A percentile compares a stretch with the other conserved stretches of the same genome.
These are phyloP conservation scores for Ditula angustiorana DNA, from an alignment of 2,888 invertebrate genomes.

Conservation along the genomic window DNA sequence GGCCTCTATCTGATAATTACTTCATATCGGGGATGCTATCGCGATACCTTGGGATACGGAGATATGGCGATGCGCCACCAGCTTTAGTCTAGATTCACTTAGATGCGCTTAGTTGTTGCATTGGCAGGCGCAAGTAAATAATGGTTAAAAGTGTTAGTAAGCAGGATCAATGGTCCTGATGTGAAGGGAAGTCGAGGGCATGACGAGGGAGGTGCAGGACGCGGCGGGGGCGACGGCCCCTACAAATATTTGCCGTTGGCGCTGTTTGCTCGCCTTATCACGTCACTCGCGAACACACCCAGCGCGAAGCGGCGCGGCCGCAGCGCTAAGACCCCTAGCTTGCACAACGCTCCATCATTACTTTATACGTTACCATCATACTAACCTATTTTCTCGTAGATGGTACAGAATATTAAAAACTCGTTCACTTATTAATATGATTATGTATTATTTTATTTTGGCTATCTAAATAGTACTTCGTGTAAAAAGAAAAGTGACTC, in stretches of 20 bases:
- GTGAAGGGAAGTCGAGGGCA: slow-evolving; percentile 27
- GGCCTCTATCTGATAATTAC: slow-evolving; percentile 80
- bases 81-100: slow-evolving; percentile 14
- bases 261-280: slow-evolving; percentile 72
- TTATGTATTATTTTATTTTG: no score
- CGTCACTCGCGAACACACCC: slow-evolving; percentile 65
- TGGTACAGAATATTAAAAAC: neutral
- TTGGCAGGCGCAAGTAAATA: neutral
- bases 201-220: slow-evolving; percentile 43
- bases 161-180: slow-evolving; percentile 2
- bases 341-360: slow-evolving; percentile 43
- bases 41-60: slow-evolving; percentile 65
- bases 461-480: neutral
- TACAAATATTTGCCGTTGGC: slow-evolving; percentile 71
- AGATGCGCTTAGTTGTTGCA: neutral
- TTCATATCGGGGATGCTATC: slow-evolving; percentile 76
- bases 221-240: slow-evolving; percentile 55
- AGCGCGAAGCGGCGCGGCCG: slow-evolving; percentile 46
- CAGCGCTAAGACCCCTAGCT: slow-evolving; percentile 39
- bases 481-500: slow-evolving; percentile 10
- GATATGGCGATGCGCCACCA: slow-evolving; percentile 54
- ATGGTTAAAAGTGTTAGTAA: neutral
- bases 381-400: neutral
- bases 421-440: neutral
- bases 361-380: slow-evolving; percentile 3